Conservation (phyloP, 2,888 invertebrate genomes). For the Scaptodrosophila latifasciaeformis region DNA sequence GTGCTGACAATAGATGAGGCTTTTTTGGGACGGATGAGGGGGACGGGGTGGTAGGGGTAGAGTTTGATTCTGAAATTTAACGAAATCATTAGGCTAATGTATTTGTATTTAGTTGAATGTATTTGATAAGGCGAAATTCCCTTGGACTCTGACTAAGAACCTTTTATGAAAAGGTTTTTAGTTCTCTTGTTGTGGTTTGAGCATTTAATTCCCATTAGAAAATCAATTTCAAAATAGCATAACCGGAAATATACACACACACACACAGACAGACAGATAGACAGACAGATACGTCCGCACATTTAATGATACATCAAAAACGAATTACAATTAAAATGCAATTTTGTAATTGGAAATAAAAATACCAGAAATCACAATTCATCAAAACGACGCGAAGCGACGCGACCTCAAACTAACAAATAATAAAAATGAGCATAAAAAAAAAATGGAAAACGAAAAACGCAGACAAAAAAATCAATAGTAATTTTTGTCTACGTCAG, state of each 20-base stretch:
- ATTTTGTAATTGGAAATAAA: conserved; percentile 41
- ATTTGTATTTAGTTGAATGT: conserved; percentile 36
- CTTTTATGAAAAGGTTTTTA: no score
- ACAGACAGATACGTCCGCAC: no score
- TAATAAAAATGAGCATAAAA: not conserved
- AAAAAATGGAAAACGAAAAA: conserved; percentile 4
- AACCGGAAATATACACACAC: conserved; percentile 1
- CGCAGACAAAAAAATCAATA: conserved; percentile 1
- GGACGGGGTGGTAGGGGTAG: no score
- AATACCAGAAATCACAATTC: conserved; percentile 2
- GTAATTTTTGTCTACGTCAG: conserved; percentile 9
- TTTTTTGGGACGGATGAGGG: not conserved
- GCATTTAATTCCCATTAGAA: conserved; percentile 13
- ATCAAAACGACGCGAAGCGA: no score
- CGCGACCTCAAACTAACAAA: no score
- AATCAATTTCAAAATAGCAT: conserved; percentile 32
- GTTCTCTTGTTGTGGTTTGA: conserved; percentile 20
- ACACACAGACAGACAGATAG: no score
- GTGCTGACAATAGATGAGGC: conserved; percentile 51
- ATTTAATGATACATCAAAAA: conserved; percentile 46
- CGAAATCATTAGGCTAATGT: conserved; percentile 61
- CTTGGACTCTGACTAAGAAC: not conserved
- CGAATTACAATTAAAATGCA: conserved; percentile 47
- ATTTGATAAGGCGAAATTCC: conserved; percentile 43
- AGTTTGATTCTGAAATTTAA: no score